Conservation (phyloP, 2,113 vertebrate species). For the Grantiella picta region DNA sequence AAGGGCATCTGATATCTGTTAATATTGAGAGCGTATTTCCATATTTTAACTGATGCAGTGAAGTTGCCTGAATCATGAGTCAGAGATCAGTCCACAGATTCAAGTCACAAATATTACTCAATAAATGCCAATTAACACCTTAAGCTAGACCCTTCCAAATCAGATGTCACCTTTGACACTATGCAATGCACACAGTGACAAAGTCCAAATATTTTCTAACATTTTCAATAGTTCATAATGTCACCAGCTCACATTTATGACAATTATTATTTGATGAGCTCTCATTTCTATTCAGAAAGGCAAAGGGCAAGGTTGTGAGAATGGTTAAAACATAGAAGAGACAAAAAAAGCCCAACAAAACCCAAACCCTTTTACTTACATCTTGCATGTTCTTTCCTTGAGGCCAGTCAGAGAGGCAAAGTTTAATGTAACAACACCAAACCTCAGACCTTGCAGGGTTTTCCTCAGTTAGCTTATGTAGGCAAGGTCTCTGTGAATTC, state of each 20-base stretch:
- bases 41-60: slow-evolving; percentile 6
- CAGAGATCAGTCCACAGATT: slow-evolving; percentile 26
- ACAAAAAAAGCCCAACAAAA: background rate
- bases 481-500: background rate
- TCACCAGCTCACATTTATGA: slow-evolving; percentile 32
- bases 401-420: background rate
- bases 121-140: slow-evolving; percentile 47
- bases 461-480: background rate
- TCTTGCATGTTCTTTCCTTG: background rate
- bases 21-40: slow-evolving; percentile 33
- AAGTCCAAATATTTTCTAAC: slow-evolving; percentile 25
- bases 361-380: background rate
- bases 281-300: slow-evolving; percentile 24
- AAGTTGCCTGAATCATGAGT: background rate
- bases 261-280: slow-evolving; percentile 32
- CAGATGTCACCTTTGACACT: slow-evolving; percentile 34
- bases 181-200: background rate
- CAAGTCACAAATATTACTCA: slow-evolving; percentile 36
- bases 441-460: background rate
- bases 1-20: slow-evolving; percentile 5
- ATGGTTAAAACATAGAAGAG: slow-evolving; percentile 4
- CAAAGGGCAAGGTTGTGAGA: slow-evolving; percentile 55
- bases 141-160: background rate
- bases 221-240: slow-evolving; percentile 21
- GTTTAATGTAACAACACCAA: background rate